These are phyloP conservation scores for Lateolabrax maculatus DNA, from an alignment of 2,797 vertebrate species.

Conservation along the genomic window DNA sequence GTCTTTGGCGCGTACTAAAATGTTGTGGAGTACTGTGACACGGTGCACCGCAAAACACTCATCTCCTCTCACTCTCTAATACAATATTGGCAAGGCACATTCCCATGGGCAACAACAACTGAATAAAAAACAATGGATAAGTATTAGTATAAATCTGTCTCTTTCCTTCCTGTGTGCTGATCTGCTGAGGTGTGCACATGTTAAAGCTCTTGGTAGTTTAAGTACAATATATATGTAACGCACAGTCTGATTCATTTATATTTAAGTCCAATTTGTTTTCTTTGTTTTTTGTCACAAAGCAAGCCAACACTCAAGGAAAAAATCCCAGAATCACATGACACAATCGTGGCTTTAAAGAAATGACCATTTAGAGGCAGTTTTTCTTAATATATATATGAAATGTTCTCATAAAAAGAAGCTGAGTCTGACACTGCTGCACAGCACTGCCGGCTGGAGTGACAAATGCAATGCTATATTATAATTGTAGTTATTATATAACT, in stretches of 20 bases:
- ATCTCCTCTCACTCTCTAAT: neutral
- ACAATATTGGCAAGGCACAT: neutral
- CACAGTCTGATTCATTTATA: neutral
- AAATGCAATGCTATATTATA: neutral
- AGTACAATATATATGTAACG: neutral
- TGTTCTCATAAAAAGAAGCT: too few species aligned
- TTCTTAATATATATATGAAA: neutral
- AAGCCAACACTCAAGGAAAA: neutral
- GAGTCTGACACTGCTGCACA: neutral
- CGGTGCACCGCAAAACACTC: neutral
- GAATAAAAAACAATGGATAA: neutral
- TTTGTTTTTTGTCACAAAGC: neutral
- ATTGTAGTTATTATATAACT: neutral
- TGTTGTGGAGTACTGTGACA: neutral
- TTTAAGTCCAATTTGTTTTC: neutral
- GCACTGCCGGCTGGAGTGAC: neutral
- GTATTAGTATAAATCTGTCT: neutral
- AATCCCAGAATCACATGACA: neutral
- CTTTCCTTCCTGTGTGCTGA: neutral
- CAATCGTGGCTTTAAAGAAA: neutral
- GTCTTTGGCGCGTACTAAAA: neutral
- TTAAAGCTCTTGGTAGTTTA: neutral
- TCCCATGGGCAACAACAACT: neutral
- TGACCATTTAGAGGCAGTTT: neutral
- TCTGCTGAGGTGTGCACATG: constrained; percentile 4